phyloP scores from a whole-genome alignment of 1,140 invertebrate genomes.

The Eulimnadia texana region DNA sequence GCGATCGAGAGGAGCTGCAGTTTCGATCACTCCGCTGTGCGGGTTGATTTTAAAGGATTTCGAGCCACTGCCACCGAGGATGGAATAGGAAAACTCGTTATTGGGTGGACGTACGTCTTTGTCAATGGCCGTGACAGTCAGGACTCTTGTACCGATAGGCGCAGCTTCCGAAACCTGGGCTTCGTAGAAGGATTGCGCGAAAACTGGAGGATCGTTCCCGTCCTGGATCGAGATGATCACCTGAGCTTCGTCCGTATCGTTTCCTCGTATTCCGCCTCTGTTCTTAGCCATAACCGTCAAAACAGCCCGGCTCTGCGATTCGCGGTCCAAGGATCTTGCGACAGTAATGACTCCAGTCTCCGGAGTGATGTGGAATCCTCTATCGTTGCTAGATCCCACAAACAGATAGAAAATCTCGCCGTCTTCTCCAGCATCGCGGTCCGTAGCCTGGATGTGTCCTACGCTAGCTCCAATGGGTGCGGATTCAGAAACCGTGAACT shows the following conservation, averaged over 20 bases:
- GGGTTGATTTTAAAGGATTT: conserved; percentile 81
- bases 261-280: conserved; percentile 66
- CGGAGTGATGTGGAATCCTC: conserved; percentile 73
- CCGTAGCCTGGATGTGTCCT: conserved; percentile 72
- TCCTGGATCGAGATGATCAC: conserved; percentile 86
- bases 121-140: conserved; percentile 70
- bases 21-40: conserved; percentile 64
- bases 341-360: conserved; percentile 71
- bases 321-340: conserved; percentile 64
- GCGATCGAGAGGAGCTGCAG: conserved; percentile 56
- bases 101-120: conserved; percentile 82
- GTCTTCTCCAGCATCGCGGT: conserved; percentile 81
- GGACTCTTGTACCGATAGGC: conserved; percentile 49
- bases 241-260: conserved; percentile 88
- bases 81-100: conserved; percentile 82
- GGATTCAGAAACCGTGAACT: conserved; percentile 86
- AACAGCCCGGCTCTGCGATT: conserved; percentile 77
- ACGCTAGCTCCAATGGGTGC: conserved; percentile 71
- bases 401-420: conserved; percentile 82
- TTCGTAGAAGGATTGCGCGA: conserved; percentile 57
- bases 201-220: conserved; percentile 89
- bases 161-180: conserved; percentile 56
- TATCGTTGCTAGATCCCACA: conserved; percentile 81
- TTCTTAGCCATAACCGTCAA: conserved; percentile 90
- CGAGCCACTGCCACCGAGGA: conserved; percentile 65